phyloP scores from a whole-genome alignment of 2,888 invertebrate species.

The Epistrophella euchroma region DNA sequence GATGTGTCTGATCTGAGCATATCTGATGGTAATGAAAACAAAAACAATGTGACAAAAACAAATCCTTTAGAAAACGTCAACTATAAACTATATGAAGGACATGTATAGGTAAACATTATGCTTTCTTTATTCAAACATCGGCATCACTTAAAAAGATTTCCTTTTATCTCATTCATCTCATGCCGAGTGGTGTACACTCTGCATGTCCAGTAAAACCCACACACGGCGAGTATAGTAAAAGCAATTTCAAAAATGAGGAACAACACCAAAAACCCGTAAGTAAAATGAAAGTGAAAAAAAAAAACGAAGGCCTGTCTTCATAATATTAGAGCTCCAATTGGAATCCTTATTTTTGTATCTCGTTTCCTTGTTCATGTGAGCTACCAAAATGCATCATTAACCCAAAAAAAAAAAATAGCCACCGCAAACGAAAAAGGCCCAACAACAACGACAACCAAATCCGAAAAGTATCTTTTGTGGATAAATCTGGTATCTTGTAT shows the following conservation, averaged over 20 bases:
- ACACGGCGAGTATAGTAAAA: slow-evolving; percentile 52
- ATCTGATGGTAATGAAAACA: slow-evolving; percentile 5
- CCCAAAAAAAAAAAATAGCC: slow-evolving; percentile 20
- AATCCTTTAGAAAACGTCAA: slow-evolving; percentile 9
- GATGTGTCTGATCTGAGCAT: background rate
- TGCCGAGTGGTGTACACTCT: slow-evolving; percentile 39
- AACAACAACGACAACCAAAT: slow-evolving; percentile 9
- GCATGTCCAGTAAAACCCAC: slow-evolving; percentile 63
- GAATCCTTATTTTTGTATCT: slow-evolving; percentile 31
- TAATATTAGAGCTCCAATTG: slow-evolving; percentile 16
- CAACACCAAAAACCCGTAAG: slow-evolving; percentile 17
- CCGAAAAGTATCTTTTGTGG: slow-evolving; percentile 39
- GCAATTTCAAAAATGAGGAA: slow-evolving; percentile 30
- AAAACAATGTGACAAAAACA: slow-evolving; percentile 16
- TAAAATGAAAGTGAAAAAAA: slow-evolving; percentile 32
- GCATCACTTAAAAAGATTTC: slow-evolving; percentile 51
- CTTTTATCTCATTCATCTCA: slow-evolving; percentile 62
- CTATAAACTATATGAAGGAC: slow-evolving; percentile 49
- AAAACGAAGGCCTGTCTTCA: slow-evolving; percentile 34
- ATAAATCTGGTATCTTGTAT: slow-evolving; percentile 45
- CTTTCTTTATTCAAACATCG: slow-evolving; percentile 24
- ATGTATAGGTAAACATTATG: background rate
- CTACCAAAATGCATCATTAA: slow-evolving; percentile 50
- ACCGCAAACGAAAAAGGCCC: background rate
- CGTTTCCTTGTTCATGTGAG: slow-evolving; percentile 3